Evolutionary conservation across 2,797 vertebrate genomes (phyloP).

Genomic region (Micromesistius poutassou): DNA sequence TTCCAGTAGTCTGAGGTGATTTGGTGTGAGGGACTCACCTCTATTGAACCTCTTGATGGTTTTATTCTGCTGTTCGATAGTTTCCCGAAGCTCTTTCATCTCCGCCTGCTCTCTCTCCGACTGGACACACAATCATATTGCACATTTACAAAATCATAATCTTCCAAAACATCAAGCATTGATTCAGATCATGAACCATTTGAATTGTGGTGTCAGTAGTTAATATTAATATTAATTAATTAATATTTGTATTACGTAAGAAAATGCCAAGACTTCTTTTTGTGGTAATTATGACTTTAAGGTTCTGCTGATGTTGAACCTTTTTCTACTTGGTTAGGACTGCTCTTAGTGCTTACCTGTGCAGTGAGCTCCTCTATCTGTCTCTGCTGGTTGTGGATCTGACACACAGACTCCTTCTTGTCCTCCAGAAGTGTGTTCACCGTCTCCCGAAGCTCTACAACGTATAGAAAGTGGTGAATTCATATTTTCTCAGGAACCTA

Average conservation of each 20-base stretch:
- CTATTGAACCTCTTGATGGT: conserved; percentile 80
- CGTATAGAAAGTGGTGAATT: neutral
- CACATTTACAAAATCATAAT: neutral
- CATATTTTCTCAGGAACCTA: conserved; percentile 9
- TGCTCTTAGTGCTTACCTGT: conserved; percentile 39
- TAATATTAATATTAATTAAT: no score
- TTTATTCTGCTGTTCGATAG: conserved; percentile 69
- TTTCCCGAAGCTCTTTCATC: conserved; percentile 70
- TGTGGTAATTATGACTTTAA: neutral
- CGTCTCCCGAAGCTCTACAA: conserved; percentile 72
- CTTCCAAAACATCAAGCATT: neutral
- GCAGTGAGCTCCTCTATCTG: conserved; percentile 67
- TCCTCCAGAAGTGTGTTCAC: conserved; percentile 73
- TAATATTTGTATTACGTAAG: neutral
- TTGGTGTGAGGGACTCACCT: conserved; percentile 56
- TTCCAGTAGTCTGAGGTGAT: no score
- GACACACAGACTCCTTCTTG: conserved; percentile 73
- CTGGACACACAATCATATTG: conserved; percentile 42
- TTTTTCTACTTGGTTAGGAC: neutral
- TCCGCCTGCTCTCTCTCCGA: conserved; percentile 65
- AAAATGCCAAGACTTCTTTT: neutral
- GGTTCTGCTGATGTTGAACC: neutral
- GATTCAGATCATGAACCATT: neutral
- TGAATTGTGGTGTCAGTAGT: neutral
- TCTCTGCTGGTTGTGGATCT: conserved; percentile 74